Conservation (phyloP, 2,888 invertebrate species). For the Agonopterix arenella region DNA sequence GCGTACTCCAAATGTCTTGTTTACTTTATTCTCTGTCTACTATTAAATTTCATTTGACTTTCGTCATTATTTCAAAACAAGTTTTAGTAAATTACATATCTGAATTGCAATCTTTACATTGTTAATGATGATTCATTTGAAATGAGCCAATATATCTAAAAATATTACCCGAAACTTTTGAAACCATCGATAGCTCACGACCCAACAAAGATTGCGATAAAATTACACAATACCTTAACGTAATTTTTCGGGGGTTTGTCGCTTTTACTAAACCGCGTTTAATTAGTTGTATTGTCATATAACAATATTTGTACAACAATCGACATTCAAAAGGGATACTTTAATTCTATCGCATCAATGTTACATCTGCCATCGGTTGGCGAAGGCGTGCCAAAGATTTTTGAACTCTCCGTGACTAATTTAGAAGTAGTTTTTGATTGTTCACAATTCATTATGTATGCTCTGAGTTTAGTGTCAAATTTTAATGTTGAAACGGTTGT, state of each 20-base stretch:
- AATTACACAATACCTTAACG: conserved; percentile 28
- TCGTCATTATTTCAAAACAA: neutral
- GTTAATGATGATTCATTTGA: conserved; percentile 21
- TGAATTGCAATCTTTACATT: neutral
- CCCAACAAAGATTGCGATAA: conserved; percentile 29
- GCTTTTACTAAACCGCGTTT: conserved; percentile 37
- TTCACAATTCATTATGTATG: conserved; percentile 30
- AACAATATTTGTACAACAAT: conserved; percentile 38
- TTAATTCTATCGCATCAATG: conserved; percentile 29
- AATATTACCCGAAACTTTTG: conserved; percentile 19
- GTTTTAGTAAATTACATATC: neutral
- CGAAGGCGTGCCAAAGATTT: conserved; percentile 25
- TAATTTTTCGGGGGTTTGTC: conserved; percentile 39
- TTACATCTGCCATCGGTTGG: conserved; percentile 48
- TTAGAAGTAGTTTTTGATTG: conserved; percentile 36
- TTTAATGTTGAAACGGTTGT: conserved; percentile 59
- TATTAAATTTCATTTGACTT: neutral
- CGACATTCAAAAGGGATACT: conserved; percentile 34
- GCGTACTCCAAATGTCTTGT: neutral
- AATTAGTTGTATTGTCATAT: conserved; percentile 64
- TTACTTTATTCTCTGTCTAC: neutral
- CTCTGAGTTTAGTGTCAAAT: conserved; percentile 56
- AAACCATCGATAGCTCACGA: conserved; percentile 12
- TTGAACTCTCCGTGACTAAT: conserved; percentile 27
- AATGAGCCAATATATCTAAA: conserved; percentile 30